Evolutionary conservation across 2,797 vertebrate genomes (phyloP).

Genomic region (Acanthurus lineatus): DNA sequence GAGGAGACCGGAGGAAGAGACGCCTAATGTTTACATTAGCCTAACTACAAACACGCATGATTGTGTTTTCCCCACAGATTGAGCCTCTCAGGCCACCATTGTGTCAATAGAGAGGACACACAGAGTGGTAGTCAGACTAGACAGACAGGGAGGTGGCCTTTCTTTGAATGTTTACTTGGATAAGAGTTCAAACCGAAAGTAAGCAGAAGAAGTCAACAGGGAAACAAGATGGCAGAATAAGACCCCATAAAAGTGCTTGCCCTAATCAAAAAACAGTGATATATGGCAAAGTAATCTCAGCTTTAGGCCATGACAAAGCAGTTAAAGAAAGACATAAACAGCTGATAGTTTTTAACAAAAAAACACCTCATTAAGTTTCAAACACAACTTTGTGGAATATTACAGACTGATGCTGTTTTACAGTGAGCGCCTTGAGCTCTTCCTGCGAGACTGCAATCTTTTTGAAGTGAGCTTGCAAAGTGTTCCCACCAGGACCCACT

Average conservation of each 20-base stretch:
- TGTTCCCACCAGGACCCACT: slow-evolving; percentile 48
- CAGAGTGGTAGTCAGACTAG: slow-evolving; percentile 12
- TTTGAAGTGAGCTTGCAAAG: slow-evolving; percentile 41
- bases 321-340: too few relatives aligned
- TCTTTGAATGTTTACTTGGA: slow-evolving; percentile 57
- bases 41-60: slow-evolving; percentile 24
- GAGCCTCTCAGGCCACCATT: slow-evolving; percentile 28
- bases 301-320: not conserved
- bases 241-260: not conserved
- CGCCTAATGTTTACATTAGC: slow-evolving; percentile 67
- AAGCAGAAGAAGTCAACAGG: not conserved
- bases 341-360: slow-evolving; percentile 4
- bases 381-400: slow-evolving; percentile 20
- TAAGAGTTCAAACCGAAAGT: slow-evolving; percentile 42
- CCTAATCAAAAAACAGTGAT: not conserved
- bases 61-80: slow-evolving; percentile 56
- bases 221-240: slow-evolving; percentile 4
- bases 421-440: slow-evolving; percentile 41
- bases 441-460: slow-evolving; percentile 34
- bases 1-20: slow-evolving; percentile 56
- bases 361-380: not conserved
- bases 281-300: not conserved
- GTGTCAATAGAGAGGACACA: slow-evolving; percentile 4
- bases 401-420: slow-evolving; percentile 26
- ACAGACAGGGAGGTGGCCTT: slow-evolving; percentile 24